phyloP scores from a whole-genome alignment of 2,113 vertebrate genomes.

The Cochlearius cochlearius region DNA sequence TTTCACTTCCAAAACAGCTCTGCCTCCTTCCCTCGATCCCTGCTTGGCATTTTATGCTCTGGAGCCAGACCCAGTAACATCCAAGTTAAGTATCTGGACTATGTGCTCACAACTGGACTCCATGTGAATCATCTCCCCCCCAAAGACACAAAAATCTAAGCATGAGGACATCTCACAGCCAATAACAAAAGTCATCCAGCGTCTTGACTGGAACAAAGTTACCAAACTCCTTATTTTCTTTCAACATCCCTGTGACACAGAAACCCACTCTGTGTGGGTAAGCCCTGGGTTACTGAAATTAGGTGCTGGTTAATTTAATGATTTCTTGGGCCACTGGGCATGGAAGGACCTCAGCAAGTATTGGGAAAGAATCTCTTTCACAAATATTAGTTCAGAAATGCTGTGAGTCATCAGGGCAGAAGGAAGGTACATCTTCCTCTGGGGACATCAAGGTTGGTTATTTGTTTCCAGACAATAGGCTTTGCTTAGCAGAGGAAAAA shows the following conservation, averaged over 20 bases:
- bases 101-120: neutral
- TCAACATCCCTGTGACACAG: neutral
- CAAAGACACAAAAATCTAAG: neutral
- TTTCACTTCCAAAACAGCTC: neutral
- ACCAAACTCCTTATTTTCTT: neutral
- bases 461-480: neutral
- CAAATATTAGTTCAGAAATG: neutral
- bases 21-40: neutral
- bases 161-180: neutral
- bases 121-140: neutral
- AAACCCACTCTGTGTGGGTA: neutral
- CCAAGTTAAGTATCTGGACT: neutral
- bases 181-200: neutral
- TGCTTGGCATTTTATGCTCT: neutral
- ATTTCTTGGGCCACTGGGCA: neutral
- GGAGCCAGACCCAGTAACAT: neutral
- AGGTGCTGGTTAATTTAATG: neutral
- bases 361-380: neutral
- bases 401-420: neutral
- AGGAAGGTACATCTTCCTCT: neutral
- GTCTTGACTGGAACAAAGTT: neutral
- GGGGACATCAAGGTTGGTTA: neutral
- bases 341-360: neutral
- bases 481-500: neutral
- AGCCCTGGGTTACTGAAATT: neutral